phyloP scores from a whole-genome alignment of 2,888 invertebrate species.

The Odontothrips loti region DNA sequence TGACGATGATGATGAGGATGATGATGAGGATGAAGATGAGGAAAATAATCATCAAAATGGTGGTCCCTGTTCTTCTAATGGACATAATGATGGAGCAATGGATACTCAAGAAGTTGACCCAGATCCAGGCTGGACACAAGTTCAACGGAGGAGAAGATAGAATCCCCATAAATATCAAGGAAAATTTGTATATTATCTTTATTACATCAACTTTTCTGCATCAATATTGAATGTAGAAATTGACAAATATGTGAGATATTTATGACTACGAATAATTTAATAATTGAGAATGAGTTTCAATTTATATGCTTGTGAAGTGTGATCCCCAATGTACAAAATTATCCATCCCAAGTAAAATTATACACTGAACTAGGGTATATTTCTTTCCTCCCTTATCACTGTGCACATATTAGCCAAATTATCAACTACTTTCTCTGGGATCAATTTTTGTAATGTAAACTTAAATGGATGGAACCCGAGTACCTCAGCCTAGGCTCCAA shows the following conservation, averaged over 20 bases:
- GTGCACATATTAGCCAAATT: neutral
- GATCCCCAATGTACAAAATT: no score
- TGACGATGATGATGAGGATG: constrained; percentile 37
- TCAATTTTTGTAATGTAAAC: no score
- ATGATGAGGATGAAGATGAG: constrained; percentile 46
- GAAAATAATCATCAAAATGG: constrained; percentile 44
- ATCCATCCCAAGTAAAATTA: neutral
- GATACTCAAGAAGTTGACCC: constrained; percentile 48
- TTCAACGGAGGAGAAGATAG: constrained; percentile 54
- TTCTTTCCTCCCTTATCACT: neutral
- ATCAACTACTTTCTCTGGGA: no score
- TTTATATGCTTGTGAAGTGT: no score
- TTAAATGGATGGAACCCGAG: no score
- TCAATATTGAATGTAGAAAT: no score
- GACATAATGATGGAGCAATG: constrained; percentile 34
- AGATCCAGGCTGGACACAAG: constrained; percentile 66
- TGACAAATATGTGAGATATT: no score
- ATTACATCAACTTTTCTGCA: neutral
- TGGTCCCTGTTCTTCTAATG: constrained; percentile 40
- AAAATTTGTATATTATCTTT: neutral
- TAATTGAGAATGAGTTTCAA: no score
- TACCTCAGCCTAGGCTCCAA: no score
- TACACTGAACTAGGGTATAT: neutral
- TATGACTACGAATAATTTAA: no score
- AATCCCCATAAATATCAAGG: constrained; percentile 36